A percentile compares a stretch with the other conserved stretches of the same genome.
Conservation (phyloP, 2,113 vertebrate genomes). For the Eclectus roratus region DNA sequence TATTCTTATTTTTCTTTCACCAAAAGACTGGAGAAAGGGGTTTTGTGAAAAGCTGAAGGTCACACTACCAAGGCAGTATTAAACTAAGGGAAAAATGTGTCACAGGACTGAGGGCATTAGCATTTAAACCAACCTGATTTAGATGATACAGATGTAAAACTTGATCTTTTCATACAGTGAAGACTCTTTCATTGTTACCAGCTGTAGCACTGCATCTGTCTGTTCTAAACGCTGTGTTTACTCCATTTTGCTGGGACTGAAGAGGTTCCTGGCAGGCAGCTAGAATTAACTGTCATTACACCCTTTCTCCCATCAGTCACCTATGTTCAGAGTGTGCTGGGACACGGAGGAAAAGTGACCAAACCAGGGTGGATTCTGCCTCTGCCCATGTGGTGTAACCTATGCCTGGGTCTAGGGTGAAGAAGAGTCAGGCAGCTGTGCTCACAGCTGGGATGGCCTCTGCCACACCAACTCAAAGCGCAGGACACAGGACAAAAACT, state of each 20-base stretch:
- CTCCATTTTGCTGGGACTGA: not conserved
- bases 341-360: not conserved
- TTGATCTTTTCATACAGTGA: conserved; percentile 34
- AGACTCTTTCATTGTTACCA: conserved; percentile 21
- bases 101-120: not conserved
- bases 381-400: not conserved
- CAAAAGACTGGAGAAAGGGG: not conserved
- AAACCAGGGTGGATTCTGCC: not conserved
- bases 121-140: conserved; percentile 49
- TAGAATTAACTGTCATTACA: not conserved
- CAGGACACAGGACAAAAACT: not conserved
- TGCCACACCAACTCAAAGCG: not conserved
- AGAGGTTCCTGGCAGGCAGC: not conserved
- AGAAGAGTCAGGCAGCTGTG: not conserved
- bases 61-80: not conserved
- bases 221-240: conserved; percentile 17
- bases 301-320: not conserved
- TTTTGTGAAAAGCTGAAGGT: conserved; percentile 29
- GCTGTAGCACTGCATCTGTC: not conserved
- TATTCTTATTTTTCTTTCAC: conserved; percentile 31
- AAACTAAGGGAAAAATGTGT: conserved; percentile 15
- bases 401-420: not conserved
- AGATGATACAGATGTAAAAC: conserved; percentile 47
- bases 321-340: not conserved
- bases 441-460: not conserved